These are phyloP conservation scores for Anisognathus igniventris DNA, from an alignment of 2,797 vertebrate genomes.

Conservation along the genomic window DNA sequence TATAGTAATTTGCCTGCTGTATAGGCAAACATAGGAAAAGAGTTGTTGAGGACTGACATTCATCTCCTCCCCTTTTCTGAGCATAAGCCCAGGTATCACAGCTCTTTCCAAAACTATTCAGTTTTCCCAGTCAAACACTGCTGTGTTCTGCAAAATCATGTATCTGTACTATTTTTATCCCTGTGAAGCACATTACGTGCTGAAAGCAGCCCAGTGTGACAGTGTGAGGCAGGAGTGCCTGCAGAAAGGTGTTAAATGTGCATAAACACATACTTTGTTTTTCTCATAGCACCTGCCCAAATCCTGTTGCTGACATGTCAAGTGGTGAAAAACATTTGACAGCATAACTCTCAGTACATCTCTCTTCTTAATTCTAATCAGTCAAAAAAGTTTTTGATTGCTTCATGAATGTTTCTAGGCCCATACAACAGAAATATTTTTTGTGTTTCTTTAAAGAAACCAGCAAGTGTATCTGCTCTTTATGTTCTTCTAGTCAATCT, in stretches of 20 bases:
- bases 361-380: not conserved
- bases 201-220: not conserved
- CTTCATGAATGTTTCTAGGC: not conserved
- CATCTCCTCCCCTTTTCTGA: not conserved
- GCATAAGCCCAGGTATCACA: not conserved
- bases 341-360: not conserved
- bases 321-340: not conserved
- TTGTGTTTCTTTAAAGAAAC: not conserved
- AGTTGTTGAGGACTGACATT: not conserved
- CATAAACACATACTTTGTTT: not conserved
- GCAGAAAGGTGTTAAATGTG: not conserved
- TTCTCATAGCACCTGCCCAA: not conserved
- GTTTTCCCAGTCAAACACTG: not conserved
- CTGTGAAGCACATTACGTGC: not conserved
- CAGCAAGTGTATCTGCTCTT: not conserved
- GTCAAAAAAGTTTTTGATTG: not conserved
- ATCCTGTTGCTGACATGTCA: not conserved
- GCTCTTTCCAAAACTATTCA: not conserved
- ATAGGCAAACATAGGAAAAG: not conserved
- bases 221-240: not conserved
- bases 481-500: not conserved
- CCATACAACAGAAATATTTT: not conserved
- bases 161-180: not conserved
- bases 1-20: not conserved
- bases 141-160: not conserved